Conservation (phyloP, 2,888 invertebrate genomes). For the Drosophila ustulata region DNA sequence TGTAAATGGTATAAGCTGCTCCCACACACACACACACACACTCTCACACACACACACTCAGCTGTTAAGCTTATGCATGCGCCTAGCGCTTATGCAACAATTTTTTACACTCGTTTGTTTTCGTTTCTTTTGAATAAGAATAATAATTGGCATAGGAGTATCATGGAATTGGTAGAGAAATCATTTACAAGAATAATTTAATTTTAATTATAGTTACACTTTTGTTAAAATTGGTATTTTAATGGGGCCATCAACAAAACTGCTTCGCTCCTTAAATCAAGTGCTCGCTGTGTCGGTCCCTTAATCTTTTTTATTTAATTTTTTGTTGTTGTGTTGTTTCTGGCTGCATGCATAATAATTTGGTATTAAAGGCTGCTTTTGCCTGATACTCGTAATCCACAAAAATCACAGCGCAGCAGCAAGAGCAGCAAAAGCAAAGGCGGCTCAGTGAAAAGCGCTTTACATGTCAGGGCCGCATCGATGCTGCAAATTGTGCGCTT, state of each 20-base stretch:
- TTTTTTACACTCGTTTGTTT: conserved; percentile 18
- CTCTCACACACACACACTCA: conserved; percentile 7
- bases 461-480: conserved; percentile 33
- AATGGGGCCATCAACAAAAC: background rate
- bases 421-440: conserved; percentile 17
- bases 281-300: background rate
- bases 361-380: conserved; percentile 70
- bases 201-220: background rate
- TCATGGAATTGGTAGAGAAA: background rate
- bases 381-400: conserved; percentile 58
- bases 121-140: background rate
- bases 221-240: background rate
- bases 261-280: background rate
- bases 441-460: conserved; percentile 49
- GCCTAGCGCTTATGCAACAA: conserved; percentile 44
- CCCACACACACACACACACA: conserved; percentile 15
- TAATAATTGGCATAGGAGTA: background rate
- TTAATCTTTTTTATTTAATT: conserved; percentile 10
- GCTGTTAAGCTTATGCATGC: conserved; percentile 40
- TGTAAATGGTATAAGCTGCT: conserved; percentile 32
- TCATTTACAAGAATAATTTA: background rate
- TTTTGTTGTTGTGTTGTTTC: conserved; percentile 37
- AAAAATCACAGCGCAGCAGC: conserved; percentile 62
- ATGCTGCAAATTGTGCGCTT: conserved; percentile 41
- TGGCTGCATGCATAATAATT: conserved; percentile 78